Conservation (phyloP, 2,797 vertebrate species). For the Muraenolepis orangiensis region DNA sequence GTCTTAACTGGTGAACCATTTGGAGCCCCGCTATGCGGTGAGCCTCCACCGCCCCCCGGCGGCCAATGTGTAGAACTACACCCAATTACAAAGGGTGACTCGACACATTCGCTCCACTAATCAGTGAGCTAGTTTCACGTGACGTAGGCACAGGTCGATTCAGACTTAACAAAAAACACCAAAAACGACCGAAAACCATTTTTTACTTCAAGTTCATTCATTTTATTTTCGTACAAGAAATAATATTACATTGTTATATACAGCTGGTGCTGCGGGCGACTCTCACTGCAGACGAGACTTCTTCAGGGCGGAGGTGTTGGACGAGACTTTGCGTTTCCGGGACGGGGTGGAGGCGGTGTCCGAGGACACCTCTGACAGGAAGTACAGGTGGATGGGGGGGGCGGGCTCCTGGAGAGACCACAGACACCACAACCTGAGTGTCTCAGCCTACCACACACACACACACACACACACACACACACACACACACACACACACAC, state of each 20-base stretch:
- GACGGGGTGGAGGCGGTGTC: conserved; percentile 65
- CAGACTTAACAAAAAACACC: background rate
- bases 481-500: background rate
- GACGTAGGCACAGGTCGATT: background rate
- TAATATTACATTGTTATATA: conserved; percentile 13
- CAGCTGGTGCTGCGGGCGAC: background rate
- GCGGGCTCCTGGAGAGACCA: conserved; percentile 77
- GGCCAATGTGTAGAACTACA: conserved; percentile 8
- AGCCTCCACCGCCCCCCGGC: conserved; percentile 34
- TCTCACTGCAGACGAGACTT: conserved; percentile 77
- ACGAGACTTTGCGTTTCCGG: conserved; percentile 86
- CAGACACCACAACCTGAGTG: background rate
- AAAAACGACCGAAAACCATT: background rate
- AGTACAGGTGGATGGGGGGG: conserved; percentile 79
- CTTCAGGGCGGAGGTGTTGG: conserved; percentile 74
- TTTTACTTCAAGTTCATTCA: background rate
- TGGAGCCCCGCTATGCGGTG: background rate
- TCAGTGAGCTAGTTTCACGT: background rate
- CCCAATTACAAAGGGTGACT: conserved; percentile 59
- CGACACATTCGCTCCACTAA: conserved; percentile 33
- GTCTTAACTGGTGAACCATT: conserved; percentile 3
- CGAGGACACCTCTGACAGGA: conserved; percentile 66
- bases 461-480: background rate
- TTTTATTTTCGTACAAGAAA: conserved; percentile 7
- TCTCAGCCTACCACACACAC: background rate